These are phyloP conservation scores for Drosophila sproati DNA, from an alignment of 1,140 invertebrate species.

Conservation along the genomic window DNA sequence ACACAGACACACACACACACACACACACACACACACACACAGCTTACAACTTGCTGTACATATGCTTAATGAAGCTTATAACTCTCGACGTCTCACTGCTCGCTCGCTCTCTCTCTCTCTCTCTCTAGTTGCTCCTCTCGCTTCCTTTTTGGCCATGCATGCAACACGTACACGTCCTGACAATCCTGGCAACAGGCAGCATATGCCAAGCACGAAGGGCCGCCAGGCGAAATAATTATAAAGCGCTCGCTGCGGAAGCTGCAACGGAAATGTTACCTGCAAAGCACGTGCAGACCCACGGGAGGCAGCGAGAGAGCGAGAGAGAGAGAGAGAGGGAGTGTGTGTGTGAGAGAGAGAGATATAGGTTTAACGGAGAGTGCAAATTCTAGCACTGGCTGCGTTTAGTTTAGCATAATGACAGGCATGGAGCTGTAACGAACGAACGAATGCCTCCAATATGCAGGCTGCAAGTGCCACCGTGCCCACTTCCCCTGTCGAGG, in stretches of 20 bases:
- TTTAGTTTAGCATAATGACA: conserved; percentile 83
- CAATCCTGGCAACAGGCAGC: conserved; percentile 81
- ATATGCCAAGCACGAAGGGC: conserved; percentile 79
- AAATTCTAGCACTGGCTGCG: conserved; percentile 82
- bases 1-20: conserved; percentile 30
- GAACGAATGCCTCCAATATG: conserved; percentile 43
- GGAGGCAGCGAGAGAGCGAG: background rate
- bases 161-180: conserved; percentile 77
- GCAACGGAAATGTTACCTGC: conserved; percentile 83
- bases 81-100: conserved; percentile 64
- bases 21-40: conserved; percentile 25
- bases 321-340: background rate
- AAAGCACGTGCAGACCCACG: conserved; percentile 70
- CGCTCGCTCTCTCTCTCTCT: background rate
- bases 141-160: conserved; percentile 30
- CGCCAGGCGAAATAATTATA: conserved; percentile 83
- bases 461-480: conserved; percentile 1
- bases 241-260: conserved; percentile 81
- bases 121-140: background rate
- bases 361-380: conserved; percentile 53
- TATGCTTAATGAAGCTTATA: conserved; percentile 84
- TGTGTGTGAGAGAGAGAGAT: background rate
- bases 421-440: conserved; percentile 55
- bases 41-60: conserved; percentile 80
- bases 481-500: conserved; percentile 9